Conservation (phyloP, 2,113 vertebrate species). For the Pholis gunnellus region DNA sequence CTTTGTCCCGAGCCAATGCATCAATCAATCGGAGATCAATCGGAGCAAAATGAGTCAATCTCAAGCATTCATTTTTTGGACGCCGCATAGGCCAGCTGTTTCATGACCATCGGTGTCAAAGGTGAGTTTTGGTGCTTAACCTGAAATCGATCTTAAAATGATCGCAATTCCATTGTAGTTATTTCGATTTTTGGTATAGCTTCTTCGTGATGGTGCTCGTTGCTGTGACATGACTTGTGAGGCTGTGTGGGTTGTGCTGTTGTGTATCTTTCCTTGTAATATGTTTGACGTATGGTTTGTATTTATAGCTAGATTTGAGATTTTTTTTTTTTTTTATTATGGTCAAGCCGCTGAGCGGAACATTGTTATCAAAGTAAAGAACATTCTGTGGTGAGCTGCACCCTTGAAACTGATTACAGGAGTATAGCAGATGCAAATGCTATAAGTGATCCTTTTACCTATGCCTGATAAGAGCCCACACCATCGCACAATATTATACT, state of each 20-base stretch:
- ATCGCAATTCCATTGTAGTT: neutral
- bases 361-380: slow-evolving; percentile 14
- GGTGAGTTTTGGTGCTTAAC: slow-evolving; percentile 28
- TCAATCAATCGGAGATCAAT: slow-evolving; percentile 68
- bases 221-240: neutral
- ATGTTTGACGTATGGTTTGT: neutral
- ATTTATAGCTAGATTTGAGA: neutral
- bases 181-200: neutral
- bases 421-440: slow-evolving; percentile 28
- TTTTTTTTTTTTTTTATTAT: neutral
- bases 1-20: slow-evolving; percentile 57
- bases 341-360: neutral
- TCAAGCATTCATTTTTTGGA: slow-evolving; percentile 20
- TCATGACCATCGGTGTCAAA: slow-evolving; percentile 47
- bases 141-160: slow-evolving; percentile 31
- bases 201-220: neutral
- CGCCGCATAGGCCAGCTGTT: slow-evolving; percentile 59
- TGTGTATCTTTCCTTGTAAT: neutral
- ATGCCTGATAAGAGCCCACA: slow-evolving; percentile 3
- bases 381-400: slow-evolving; percentile 7
- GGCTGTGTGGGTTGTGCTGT: neutral
- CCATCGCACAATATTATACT: neutral
- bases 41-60: slow-evolving; percentile 3
- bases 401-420: slow-evolving; percentile 15
- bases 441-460: neutral